A percentile compares a stretch with the other conserved stretches of the same genome.
Conservation (phyloP, 1,140 invertebrate genomes). For the Centruroides vittatus region DNA sequence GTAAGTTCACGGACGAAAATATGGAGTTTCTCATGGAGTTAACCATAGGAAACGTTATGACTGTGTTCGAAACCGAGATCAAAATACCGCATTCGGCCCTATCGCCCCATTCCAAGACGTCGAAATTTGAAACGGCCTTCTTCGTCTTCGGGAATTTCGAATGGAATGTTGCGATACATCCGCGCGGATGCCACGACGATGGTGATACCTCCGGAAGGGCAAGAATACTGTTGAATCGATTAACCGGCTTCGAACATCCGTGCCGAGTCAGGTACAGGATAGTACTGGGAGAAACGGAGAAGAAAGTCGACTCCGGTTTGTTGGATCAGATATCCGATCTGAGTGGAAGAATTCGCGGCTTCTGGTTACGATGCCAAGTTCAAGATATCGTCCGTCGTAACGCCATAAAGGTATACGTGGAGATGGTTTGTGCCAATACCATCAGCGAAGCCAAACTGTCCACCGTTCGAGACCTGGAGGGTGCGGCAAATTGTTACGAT, state of each 20-base stretch:
- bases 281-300: constrained; percentile 53
- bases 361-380: constrained; percentile 48
- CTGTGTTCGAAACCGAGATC: constrained; percentile 57
- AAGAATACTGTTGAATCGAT: constrained; percentile 40
- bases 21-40: constrained; percentile 72
- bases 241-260: constrained; percentile 66
- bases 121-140: constrained; percentile 49
- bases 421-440: constrained; percentile 59
- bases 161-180: constrained; percentile 50
- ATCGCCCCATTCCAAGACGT: constrained; percentile 5
- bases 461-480: constrained; percentile 9
- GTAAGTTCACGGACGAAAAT: constrained; percentile 62
- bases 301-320: constrained; percentile 54
- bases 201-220: background rate
- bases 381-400: constrained; percentile 28
- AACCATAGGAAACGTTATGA: constrained; percentile 57
- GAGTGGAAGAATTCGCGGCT: constrained; percentile 54
- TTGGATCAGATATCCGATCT: constrained; percentile 62
- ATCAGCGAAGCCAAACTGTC: constrained; percentile 50
- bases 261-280: constrained; percentile 59
- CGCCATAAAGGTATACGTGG: constrained; percentile 42
- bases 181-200: background rate
- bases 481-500: constrained; percentile 56
- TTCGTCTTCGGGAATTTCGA: constrained; percentile 67
- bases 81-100: constrained; percentile 28